Base-by-base conservation (phyloP, 35 echinoderm and acorn worm species). In the Lytechinus variegatus region DNA sequence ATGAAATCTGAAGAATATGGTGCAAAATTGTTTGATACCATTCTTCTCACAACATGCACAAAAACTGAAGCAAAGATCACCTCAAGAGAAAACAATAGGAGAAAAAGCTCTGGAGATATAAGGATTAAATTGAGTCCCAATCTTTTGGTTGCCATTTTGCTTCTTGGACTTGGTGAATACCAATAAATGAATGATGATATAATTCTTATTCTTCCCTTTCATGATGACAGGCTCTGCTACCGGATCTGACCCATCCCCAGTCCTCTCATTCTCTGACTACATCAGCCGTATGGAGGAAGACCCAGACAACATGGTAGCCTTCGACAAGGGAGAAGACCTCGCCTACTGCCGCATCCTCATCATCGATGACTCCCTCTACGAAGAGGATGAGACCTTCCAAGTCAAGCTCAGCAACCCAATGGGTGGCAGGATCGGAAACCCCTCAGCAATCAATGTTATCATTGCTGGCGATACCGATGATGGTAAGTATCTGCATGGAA, bases 291-390 rank as follows among this genome's bases (percentile, higher is more conserved):
- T 97, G 33, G 97, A 97, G 87, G 97, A 98, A 9, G 97, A 99
- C 95, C 95, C 93, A 0, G 97, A 96, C 87, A 99, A 98, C 97
- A 98, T 99, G 95, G 95, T 99, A 19, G 96, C 96, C 51, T 99
- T 99, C 87, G 98, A 98, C 95, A 97, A 97, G 97, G 98, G 95
- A 54, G 98, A 99, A 88, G 97, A 97, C 94, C 94, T 99, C 6
- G 96, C 97, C 8, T 98, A 96, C 95, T 99, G 98, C 95, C 96
- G 97, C 9, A 79, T 99, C 54, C 94, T 97, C 19, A 99, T 99
- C 96, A 99, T 99, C 56, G 98, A 99, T 19, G 98, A 99, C 94
- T 99, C 98, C 53, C 96, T 99, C 79, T 99, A 99, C 94, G 98
- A 99, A 54, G 96, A 96, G 54, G 98, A 96, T 24, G 98, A 99